A percentile compares a stretch with the other conserved stretches of the same genome.
These are phyloP conservation scores for Drosophila saltans DNA, from an alignment of 1,140 invertebrate species.

Conservation along the genomic window DNA sequence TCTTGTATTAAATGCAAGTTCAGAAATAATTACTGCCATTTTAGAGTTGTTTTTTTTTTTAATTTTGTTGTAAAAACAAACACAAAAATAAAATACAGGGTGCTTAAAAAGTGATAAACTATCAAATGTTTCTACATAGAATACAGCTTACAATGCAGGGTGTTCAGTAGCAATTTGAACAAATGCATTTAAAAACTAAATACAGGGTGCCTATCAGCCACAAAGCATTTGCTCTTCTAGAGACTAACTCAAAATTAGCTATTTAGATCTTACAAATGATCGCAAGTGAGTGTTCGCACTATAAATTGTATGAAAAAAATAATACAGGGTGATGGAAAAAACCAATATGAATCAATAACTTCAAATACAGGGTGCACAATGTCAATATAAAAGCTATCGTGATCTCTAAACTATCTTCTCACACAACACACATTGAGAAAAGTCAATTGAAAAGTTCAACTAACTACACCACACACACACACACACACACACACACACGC, in stretches of 20 bases:
- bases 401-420: neutral
- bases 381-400: neutral
- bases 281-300: too few species aligned
- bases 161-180: neutral
- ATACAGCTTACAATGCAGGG: neutral
- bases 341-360: too few species aligned
- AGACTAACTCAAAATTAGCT: neutral
- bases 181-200: conserved; percentile 2
- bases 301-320: too few species aligned
- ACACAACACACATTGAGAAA: neutral
- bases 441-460: conserved; percentile 72
- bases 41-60: too few species aligned
- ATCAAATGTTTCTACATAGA: neutral
- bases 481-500: neutral
- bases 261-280: too few species aligned
- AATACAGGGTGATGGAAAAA: too few species aligned
- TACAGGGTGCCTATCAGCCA: conserved; percentile 13
- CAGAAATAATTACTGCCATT: too few species aligned
- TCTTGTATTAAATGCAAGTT: too few species aligned
- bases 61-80: too few species aligned
- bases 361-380: neutral
- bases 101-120: too few species aligned
- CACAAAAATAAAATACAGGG: too few species aligned
- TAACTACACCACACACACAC: conserved; percentile 1
- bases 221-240: neutral